phyloP scores from a whole-genome alignment of 2,888 invertebrate species.

The Leucoma salicis region DNA sequence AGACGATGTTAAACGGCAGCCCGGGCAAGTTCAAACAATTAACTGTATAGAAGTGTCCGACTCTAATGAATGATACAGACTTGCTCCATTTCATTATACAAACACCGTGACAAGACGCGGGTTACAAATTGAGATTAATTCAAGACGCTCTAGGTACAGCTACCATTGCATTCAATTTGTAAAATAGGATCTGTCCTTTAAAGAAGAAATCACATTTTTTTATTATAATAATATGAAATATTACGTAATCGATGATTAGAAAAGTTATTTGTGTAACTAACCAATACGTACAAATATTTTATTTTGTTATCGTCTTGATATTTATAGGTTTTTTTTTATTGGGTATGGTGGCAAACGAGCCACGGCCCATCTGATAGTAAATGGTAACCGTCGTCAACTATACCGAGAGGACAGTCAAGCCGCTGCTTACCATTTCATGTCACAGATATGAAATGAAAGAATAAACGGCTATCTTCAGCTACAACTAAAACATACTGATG shows the following conservation, averaged over 20 bases:
- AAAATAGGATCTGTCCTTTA: conserved; percentile 11
- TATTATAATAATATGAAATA: conserved; percentile 11
- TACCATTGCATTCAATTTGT: conserved; percentile 26
- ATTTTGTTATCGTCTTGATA: conserved; percentile 46
- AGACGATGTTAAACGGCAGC: conserved; percentile 76
- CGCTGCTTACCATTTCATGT: no score
- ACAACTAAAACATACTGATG: no score
- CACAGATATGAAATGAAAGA: no score
- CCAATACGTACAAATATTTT: no score
- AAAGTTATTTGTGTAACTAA: conserved; percentile 17
- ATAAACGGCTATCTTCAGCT: no score
- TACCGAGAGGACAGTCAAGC: no score
- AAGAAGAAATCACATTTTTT: conserved; percentile 21
- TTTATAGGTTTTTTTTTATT: conserved; percentile 17
- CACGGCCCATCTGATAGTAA: no score
- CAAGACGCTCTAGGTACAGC: conserved; percentile 51
- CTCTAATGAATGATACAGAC: conserved; percentile 77
- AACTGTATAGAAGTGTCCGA: conserved; percentile 80
- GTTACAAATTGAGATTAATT: conserved; percentile 80
- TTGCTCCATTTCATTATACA: conserved; percentile 76
- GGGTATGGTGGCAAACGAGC: no score
- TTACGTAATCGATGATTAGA: conserved; percentile 20
- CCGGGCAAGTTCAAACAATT: conserved; percentile 80
- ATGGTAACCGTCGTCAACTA: no score
- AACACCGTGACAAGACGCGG: conserved; percentile 76